A percentile compares a stretch with the other conserved stretches of the same genome.
Evolutionary conservation across 1,140 invertebrate species (phyloP).

Genomic region (Drosophila saltans): DNA sequence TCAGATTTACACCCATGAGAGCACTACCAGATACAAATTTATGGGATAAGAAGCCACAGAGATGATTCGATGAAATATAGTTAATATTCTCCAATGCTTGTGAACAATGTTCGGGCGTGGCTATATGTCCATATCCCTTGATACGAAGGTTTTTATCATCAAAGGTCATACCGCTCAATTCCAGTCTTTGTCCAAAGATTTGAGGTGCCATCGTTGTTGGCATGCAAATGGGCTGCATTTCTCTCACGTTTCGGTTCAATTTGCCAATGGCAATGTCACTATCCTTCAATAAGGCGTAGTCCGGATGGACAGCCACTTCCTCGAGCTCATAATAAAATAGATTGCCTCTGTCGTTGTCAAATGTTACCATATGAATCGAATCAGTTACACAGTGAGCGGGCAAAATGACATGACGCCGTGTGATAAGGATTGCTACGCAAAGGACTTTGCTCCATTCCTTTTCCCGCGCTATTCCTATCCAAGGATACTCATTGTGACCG

Average conservation of each 20-base stretch:
- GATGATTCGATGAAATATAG: not conserved
- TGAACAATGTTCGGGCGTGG: slow-evolving; percentile 16
- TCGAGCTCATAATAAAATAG: not conserved
- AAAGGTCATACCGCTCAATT: slow-evolving; percentile 16
- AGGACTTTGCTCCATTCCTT: not conserved
- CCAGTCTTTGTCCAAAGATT: slow-evolving; percentile 19
- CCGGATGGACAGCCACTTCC: slow-evolving; percentile 35
- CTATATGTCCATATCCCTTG: slow-evolving; percentile 15
- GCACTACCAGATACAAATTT: slow-evolving; percentile 25
- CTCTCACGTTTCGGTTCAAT: slow-evolving; percentile 4
- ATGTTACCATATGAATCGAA: not conserved
- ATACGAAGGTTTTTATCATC: not conserved
- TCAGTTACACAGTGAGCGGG: slow-evolving; percentile 30
- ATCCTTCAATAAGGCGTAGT: not conserved
- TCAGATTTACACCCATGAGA: slow-evolving; percentile 28
- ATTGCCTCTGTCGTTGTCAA: slow-evolving; percentile 15
- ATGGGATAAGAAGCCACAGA: slow-evolving; percentile 14
- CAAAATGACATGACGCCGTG: slow-evolving; percentile 19
- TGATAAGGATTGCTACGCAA: slow-evolving; percentile 25
- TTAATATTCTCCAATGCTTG: not conserved
- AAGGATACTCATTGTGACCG: slow-evolving; percentile 26
- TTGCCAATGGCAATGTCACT: slow-evolving; percentile 34
- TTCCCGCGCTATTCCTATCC: slow-evolving; percentile 33
- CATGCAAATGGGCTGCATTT: slow-evolving; percentile 29
- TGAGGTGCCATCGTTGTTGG: slow-evolving; percentile 1